Base-by-base conservation (phyloP, 2,888 invertebrate species). In the Masnerella sp. region DNA sequence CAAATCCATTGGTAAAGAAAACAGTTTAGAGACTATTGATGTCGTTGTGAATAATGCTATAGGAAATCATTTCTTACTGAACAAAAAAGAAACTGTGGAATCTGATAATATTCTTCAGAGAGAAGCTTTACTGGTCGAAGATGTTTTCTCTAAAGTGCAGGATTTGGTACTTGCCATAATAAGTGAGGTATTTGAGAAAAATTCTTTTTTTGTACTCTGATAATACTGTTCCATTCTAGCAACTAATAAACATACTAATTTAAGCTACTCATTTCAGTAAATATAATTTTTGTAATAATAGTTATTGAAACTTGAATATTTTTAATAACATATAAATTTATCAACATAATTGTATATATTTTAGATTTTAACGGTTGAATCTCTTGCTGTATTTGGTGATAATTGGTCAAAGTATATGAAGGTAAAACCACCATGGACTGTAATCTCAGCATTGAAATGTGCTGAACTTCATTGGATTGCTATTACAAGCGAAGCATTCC, bases 391-490 rank as follows among this genome's bases (percentile, higher is more conserved):
- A 59, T 88, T 82, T 76, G 84, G 84, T 1, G 78, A 80, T 2
- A 61, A 69, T 12, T 88, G 88, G 88, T 75, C 80, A 45, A 80
- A 78, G 2, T 79, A 85, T 49, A 79, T 83, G 15, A 78, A 84
- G 42, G 79, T 85, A 40, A 79, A 77, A 69, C 88, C 88, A 25
- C 88, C 88, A 4, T 88, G 88, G 88, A 81, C 81, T 7, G 42
- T 80, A 2, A 25, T 61, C 7, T 78, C 79, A 36, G 83, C 82
- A 36, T 76, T 88, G 9, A 83, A 83, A 59, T 88, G 88, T 64
- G 81, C 85, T 9, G 67, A 83, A 17, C 85, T 86, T 67, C 88
- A 88, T 68, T 88, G 88, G 87, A 85, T 88, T 34, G 88, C 87
- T 8, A 84, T 84, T 2, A 80, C 85, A 7, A 83, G 81, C 68